Evolutionary conservation across 1,140 invertebrate genomes (phyloP).

Genomic region (Diachasmimorpha longicaudata): DNA sequence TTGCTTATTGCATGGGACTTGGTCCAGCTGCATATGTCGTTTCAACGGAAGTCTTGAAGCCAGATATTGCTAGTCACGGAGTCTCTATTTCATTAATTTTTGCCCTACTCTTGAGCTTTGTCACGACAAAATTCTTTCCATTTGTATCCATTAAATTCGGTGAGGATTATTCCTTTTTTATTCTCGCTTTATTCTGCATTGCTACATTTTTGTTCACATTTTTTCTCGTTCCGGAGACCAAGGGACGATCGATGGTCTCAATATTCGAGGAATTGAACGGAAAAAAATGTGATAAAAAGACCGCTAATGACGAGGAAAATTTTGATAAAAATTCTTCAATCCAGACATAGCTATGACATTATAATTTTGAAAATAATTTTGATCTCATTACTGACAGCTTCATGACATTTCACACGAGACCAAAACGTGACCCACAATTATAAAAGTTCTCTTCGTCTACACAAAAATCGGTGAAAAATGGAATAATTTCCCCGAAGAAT

Average conservation of each 20-base stretch:
- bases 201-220: constrained; percentile 45
- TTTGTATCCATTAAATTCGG: constrained; percentile 40
- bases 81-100: constrained; percentile 58
- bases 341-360: too few relatives aligned
- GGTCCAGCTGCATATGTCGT: constrained; percentile 68
- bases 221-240: constrained; percentile 70
- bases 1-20: constrained; percentile 61
- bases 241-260: constrained; percentile 67
- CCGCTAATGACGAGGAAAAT: too few relatives aligned
- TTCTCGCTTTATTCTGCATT: constrained; percentile 39
- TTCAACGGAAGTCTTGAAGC: constrained; percentile 69
- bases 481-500: not conserved
- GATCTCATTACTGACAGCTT: too few relatives aligned
- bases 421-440: too few relatives aligned
- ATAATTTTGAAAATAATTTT: too few relatives aligned
- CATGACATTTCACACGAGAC: too few relatives aligned
- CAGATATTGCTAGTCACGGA: constrained; percentile 59
- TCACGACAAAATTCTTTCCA: constrained; percentile 62
- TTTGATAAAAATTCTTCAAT: too few relatives aligned
- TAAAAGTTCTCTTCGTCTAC: too few relatives aligned
- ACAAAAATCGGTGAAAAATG: too few relatives aligned
- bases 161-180: constrained; percentile 50
- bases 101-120: constrained; percentile 64
- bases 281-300: not conserved
- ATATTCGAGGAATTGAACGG: constrained; percentile 58